These are phyloP conservation scores for Ascidia mentula DNA, from an alignment of 23 tunicate species.

Conservation along the genomic window DNA sequence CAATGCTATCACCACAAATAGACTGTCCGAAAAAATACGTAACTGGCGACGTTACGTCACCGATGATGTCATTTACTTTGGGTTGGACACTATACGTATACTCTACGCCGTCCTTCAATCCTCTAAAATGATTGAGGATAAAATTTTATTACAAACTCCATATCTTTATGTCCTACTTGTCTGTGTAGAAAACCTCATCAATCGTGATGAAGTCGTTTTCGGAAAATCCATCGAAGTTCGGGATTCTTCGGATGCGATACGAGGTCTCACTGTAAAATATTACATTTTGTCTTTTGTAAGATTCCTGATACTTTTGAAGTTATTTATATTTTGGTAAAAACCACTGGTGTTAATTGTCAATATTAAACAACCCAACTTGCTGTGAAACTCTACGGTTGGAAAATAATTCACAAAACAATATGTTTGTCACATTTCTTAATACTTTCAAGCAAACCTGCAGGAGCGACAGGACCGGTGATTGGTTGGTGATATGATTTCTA, in stretches of 20 bases:
- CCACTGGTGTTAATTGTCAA: no score
- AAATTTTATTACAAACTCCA: not conserved
- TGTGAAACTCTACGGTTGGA: no score
- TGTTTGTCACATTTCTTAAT: no score
- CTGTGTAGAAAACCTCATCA: constrained; percentile 10
- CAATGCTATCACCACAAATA: constrained; percentile 28
- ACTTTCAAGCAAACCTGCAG: constrained; percentile 41
- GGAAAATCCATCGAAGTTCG: not conserved
- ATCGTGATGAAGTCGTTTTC: constrained; percentile 3
- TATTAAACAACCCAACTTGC: no score
- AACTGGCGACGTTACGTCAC: constrained; percentile 31
- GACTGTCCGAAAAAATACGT: constrained; percentile 18
- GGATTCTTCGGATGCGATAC: not conserved
- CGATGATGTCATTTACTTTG: not conserved
- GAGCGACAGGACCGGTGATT: constrained; percentile 1
- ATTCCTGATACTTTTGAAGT: no score
- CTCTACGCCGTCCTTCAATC: constrained; percentile 9
- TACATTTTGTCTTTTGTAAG: no score
- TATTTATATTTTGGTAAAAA: no score
- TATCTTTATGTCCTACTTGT: not conserved
- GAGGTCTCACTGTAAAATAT: not conserved
- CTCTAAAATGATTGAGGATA: not conserved
- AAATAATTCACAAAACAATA: no score
- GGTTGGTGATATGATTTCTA: constrained; percentile 11
- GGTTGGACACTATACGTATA: constrained; percentile 24